Evolutionary conservation across 2,113 vertebrate species (phyloP).

Genomic region (Pantherophis guttatus): DNA sequence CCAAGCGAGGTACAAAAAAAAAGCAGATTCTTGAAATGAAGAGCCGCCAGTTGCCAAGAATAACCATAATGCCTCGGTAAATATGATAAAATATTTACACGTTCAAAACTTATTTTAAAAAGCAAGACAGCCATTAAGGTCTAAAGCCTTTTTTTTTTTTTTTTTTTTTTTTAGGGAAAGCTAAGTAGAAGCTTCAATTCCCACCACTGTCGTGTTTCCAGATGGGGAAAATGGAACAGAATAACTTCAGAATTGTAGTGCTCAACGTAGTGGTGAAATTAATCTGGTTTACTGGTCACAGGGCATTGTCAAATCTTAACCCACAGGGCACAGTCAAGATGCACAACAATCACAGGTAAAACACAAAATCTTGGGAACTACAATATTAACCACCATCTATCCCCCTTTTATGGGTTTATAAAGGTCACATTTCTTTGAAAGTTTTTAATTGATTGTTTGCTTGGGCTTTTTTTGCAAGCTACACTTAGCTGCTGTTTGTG

Average conservation of each 20-base stretch:
- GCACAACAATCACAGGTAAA: neutral
- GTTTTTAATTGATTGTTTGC: neutral
- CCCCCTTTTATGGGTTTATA: neutral
- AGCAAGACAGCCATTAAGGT: conserved; percentile 10
- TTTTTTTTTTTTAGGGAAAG: neutral
- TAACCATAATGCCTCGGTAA: conserved; percentile 10
- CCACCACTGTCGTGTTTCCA: conserved; percentile 21
- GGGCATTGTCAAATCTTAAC: neutral
- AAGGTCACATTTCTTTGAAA: neutral
- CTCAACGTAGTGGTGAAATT: conserved; percentile 28
- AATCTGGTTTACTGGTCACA: conserved; percentile 17
- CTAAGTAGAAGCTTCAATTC: conserved; percentile 23
- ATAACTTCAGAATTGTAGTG: conserved; percentile 29
- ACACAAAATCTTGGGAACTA: neutral
- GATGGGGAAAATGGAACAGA: conserved; percentile 50
- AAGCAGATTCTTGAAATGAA: neutral
- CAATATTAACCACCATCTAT: neutral
- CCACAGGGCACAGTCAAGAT: neutral
- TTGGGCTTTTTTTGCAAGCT: neutral
- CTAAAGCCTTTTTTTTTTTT: conserved; percentile 22
- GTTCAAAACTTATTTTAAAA: conserved; percentile 35
- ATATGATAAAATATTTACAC: conserved; percentile 50
- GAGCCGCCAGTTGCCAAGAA: neutral
- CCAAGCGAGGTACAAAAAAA: accelerated
- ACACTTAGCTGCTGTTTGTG: neutral